Evolutionary conservation across 2,888 invertebrate genomes (phyloP).

Genomic region (Ommatoiulus sabulosus): DNA sequence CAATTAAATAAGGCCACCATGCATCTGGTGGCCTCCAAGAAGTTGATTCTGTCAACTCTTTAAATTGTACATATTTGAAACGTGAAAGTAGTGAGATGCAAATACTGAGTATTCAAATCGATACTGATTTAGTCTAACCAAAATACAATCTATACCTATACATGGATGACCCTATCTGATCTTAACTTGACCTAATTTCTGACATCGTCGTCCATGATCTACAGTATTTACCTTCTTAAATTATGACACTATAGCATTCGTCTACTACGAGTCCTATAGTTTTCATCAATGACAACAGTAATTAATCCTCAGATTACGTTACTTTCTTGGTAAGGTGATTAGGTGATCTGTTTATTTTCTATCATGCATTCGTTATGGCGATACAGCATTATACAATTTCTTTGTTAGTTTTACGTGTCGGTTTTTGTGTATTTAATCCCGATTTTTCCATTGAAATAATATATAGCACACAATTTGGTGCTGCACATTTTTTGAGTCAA

Average conservation of each 20-base stretch:
- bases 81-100: neutral
- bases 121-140: no score
- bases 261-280: no score
- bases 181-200: no score
- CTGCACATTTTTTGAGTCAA: neutral
- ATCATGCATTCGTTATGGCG: neutral
- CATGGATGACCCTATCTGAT: no score
- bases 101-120: no score
- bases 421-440: neutral
- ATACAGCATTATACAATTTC: neutral
- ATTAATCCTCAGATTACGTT: neutral
- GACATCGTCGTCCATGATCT: no score
- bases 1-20: conserved; percentile 47
- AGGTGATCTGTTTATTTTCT: neutral
- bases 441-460: neutral
- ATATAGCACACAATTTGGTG: neutral
- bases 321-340: neutral
- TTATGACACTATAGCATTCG: no score
- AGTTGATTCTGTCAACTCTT: neutral
- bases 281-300: no score
- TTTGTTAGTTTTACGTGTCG: neutral
- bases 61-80: neutral
- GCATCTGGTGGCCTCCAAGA: neutral
- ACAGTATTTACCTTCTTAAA: no score
- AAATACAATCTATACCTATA: no score